phyloP scores from a whole-genome alignment of 92 coral and sea anemone genomes.

The Siderastrea siderea region DNA sequence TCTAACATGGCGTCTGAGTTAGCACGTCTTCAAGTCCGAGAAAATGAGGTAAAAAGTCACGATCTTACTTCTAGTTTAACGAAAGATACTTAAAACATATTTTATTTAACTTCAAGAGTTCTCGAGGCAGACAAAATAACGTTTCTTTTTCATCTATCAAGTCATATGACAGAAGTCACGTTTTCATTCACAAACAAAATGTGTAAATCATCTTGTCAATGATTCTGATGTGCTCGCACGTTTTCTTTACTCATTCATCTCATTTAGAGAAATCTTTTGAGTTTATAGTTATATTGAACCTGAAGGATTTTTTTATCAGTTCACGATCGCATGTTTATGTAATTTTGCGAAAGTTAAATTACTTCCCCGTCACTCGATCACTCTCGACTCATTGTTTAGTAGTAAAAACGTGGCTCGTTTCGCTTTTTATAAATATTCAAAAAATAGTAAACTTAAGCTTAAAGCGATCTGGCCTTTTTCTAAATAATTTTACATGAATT shows the following conservation, averaged over 20 bases:
- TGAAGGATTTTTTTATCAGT: background rate
- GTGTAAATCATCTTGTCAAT: slow-evolving; percentile 47
- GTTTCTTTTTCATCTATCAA: background rate
- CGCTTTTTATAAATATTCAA: slow-evolving; percentile 1
- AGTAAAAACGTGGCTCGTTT: slow-evolving; percentile 26
- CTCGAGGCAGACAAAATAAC: background rate
- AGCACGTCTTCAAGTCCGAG: slow-evolving; percentile 75
- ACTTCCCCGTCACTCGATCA: background rate
- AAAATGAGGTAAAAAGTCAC: slow-evolving; percentile 79
- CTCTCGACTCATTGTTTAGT: slow-evolving; percentile 2
- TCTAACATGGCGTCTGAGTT: slow-evolving; percentile 84
- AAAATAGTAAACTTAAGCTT: background rate
- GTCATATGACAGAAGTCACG: slow-evolving; percentile 42
- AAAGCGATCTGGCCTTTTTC: no score
- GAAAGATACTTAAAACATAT: background rate
- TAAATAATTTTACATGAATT: no score
- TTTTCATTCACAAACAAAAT: slow-evolving; percentile 42
- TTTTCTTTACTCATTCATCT: background rate
- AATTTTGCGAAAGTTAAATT: slow-evolving; percentile 4
- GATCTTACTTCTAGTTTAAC: slow-evolving; percentile 19
- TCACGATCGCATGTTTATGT: slow-evolving; percentile 10
- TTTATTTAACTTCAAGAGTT: background rate
- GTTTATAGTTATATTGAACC: background rate
- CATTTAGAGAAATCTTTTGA: background rate
- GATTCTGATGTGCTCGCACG: background rate